A percentile compares a stretch with the other conserved stretches of the same genome.
Conservation (phyloP, 2,888 invertebrate genomes). For the Catocala fraxini region DNA sequence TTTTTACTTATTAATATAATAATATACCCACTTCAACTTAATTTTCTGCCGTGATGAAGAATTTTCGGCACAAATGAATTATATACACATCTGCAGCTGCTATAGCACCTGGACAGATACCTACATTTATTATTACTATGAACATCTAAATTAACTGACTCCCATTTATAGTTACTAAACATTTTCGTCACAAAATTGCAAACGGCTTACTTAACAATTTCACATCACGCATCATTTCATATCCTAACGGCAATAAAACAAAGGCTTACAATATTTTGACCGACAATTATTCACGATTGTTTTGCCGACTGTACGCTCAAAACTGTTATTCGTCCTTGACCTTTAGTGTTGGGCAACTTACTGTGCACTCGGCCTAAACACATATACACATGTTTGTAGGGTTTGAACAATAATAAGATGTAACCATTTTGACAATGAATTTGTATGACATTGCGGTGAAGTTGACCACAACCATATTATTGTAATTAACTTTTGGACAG, state of each 20-base stretch:
- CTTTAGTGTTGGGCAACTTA: constrained; percentile 33
- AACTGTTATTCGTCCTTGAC: constrained; percentile 47
- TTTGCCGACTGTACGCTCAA: constrained; percentile 37
- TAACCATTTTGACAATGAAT: background rate
- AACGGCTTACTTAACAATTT: constrained; percentile 20
- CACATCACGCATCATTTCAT: constrained; percentile 24
- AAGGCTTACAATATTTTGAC: constrained; percentile 14
- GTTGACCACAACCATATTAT: too few relatives aligned
- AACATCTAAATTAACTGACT: background rate
- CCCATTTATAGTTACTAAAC: constrained; percentile 19
- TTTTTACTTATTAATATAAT: too few relatives aligned
- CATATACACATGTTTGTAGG: constrained; percentile 18
- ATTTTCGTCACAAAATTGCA: constrained; percentile 14
- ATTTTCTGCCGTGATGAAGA: too few relatives aligned
- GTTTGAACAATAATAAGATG: background rate
- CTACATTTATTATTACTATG: too few relatives aligned
- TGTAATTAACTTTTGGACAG: too few relatives aligned
- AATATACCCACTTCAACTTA: too few relatives aligned
- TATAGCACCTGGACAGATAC: too few relatives aligned
- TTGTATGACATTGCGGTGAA: too few relatives aligned
- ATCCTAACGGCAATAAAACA: constrained; percentile 15
- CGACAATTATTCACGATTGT: constrained; percentile 23
- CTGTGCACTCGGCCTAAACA: constrained; percentile 26
- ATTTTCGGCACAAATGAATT: too few relatives aligned
- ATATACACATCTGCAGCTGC: too few relatives aligned